phyloP scores from a whole-genome alignment of 2,113 vertebrate genomes.

The Enhydra lutris region DNA sequence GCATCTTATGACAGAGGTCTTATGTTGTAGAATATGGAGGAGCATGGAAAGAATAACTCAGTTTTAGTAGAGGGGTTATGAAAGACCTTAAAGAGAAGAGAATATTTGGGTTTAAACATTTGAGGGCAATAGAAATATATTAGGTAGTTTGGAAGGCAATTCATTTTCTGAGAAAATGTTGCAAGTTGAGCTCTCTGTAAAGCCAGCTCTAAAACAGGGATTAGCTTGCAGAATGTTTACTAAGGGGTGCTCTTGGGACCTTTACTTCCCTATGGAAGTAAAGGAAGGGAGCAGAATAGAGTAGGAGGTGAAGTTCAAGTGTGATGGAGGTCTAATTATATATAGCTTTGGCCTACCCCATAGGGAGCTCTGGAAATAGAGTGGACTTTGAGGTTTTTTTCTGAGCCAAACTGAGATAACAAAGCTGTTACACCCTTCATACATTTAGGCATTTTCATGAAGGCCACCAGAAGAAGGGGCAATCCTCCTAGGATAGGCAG shows the following conservation, averaged over 20 bases:
- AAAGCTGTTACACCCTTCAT: neutral
- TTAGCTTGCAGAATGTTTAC: neutral
- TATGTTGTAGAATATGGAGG: neutral
- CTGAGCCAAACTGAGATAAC: neutral
- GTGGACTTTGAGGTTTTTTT: neutral
- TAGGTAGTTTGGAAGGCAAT: neutral
- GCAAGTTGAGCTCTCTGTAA: neutral
- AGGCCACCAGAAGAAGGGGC: rapidly evolving
- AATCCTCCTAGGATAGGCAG: neutral
- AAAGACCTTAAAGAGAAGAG: neutral
- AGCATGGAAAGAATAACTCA: neutral
- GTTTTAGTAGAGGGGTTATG: neutral
- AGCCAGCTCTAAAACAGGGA: neutral
- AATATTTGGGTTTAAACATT: neutral
- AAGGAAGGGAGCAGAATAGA: neutral
- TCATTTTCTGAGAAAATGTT: neutral
- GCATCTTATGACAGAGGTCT: neutral
- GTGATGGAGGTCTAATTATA: too few species aligned
- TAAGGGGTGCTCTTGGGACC: neutral
- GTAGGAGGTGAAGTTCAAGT: neutral
- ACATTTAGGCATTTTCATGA: neutral
- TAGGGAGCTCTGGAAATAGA: neutral
- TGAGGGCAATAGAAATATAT: neutral
- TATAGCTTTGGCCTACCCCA: neutral
- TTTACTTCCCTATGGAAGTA: neutral